Evolutionary conservation across 2,797 vertebrate genomes (phyloP).

Genomic region (Geotria australis): DNA sequence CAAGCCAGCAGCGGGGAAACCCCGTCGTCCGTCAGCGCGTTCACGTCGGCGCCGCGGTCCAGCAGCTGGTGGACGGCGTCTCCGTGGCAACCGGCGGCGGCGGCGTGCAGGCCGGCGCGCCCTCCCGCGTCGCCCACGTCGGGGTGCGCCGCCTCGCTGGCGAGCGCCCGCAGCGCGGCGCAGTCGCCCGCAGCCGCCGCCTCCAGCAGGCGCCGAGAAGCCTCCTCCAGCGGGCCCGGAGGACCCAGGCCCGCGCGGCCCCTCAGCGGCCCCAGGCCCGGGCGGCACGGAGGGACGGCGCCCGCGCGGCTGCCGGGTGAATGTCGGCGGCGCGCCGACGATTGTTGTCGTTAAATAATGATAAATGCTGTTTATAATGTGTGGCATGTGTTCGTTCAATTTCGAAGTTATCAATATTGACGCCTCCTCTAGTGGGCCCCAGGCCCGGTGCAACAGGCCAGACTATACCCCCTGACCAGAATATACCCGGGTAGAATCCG

Average conservation of each 20-base stretch:
- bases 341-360: too few relatives aligned
- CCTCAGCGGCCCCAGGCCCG: constrained; percentile 12
- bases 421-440: too few relatives aligned
- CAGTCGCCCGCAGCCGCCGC: constrained; percentile 16
- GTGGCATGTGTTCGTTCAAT: too few relatives aligned
- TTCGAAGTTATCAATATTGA: too few relatives aligned
- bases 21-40: constrained; percentile 28
- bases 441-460: too few relatives aligned
- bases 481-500: too few relatives aligned
- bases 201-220: constrained; percentile 18
- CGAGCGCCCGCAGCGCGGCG: constrained; percentile 8
- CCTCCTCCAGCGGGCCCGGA: constrained; percentile 21
- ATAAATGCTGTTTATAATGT: too few relatives aligned
- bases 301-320: too few relatives aligned
- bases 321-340: too few relatives aligned
- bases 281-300: constrained; percentile 12
- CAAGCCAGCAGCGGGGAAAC: constrained; percentile 30
- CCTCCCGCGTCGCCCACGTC: constrained; percentile 27
- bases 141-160: constrained; percentile 17
- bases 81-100: constrained; percentile 24
- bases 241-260: constrained; percentile 15
- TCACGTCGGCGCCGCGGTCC: constrained; percentile 33
- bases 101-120: constrained; percentile 28
- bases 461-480: too few relatives aligned
- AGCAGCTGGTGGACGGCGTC: constrained; percentile 30